Percentiles rank a stretch among this genome's conserved stretches.
These are phyloP conservation scores for Eulemur rufifrons DNA, from an alignment of 2,113 vertebrate species.

Conservation along the genomic window DNA sequence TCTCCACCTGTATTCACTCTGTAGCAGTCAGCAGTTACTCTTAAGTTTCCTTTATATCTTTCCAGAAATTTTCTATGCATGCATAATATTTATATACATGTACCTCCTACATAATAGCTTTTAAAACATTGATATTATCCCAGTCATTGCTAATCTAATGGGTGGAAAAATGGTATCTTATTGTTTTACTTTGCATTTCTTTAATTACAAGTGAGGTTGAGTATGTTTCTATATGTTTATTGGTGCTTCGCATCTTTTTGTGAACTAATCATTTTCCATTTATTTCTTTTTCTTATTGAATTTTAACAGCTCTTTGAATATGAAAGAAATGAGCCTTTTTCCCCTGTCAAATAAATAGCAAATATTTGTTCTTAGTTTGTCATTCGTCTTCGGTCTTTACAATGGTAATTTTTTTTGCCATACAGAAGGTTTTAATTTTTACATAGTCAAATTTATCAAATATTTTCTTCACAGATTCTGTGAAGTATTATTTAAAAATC, in stretches of 20 bases:
- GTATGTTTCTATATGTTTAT: background rate
- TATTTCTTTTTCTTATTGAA: slow-evolving; percentile 5
- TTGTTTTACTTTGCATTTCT: slow-evolving; percentile 21
- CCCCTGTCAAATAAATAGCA: background rate
- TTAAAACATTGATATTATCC: background rate
- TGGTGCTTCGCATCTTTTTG: slow-evolving; percentile 8
- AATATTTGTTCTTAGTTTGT: slow-evolving; percentile 34
- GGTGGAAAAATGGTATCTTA: background rate
- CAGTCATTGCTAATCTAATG: background rate
- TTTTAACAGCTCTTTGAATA: slow-evolving; percentile 56
- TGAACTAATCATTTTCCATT: slow-evolving; percentile 14
- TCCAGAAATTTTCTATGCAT: background rate
- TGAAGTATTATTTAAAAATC: background rate
- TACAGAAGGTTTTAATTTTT: slow-evolving; percentile 39
- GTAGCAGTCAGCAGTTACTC: background rate
- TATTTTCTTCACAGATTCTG: slow-evolving; percentile 11
- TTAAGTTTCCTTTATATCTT: background rate
- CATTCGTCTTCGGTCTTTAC: slow-evolving; percentile 21
- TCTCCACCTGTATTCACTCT: background rate
- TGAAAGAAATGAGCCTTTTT: slow-evolving; percentile 24
- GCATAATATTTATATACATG: background rate
- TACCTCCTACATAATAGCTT: background rate
- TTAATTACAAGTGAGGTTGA: slow-evolving; percentile 29
- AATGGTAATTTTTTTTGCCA: background rate
- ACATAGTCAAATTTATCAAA: slow-evolving; percentile 37